These are phyloP conservation scores for Protobothrops flavoviridis DNA, from an alignment of 2,113 vertebrate genomes.

Conservation along the genomic window DNA sequence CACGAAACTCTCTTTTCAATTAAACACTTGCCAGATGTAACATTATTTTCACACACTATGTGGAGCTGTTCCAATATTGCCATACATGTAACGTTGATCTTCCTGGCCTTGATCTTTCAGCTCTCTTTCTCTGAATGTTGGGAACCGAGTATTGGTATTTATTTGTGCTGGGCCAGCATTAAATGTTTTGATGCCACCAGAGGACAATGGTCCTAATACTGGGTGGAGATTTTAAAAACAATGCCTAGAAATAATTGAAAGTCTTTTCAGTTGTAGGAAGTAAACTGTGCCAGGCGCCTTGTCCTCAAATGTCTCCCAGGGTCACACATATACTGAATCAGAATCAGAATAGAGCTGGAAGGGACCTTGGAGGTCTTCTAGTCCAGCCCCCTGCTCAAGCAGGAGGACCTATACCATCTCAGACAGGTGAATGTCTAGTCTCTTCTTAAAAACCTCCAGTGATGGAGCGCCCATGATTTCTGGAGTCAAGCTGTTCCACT, in stretches of 20 bases:
- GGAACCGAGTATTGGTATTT: neutral
- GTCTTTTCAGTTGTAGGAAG: neutral
- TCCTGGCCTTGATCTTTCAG: neutral
- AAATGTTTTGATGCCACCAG: neutral
- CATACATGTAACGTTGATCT: too few species aligned
- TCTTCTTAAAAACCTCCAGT: too few species aligned
- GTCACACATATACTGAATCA: too few species aligned
- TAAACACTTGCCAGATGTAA: neutral
- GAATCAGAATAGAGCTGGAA: too few species aligned
- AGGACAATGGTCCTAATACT: neutral
- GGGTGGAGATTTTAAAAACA: neutral
- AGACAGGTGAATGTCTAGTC: too few species aligned
- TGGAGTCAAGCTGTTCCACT: too few species aligned
- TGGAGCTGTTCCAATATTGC: neutral
- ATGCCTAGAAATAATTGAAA: neutral
- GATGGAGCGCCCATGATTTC: too few species aligned
- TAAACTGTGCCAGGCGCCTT: neutral
- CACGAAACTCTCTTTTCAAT: neutral
- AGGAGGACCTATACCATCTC: too few species aligned
- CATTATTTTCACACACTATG: neutral
- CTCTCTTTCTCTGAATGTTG: neutral
- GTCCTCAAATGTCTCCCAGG: too few species aligned
- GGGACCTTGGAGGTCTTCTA: too few species aligned
- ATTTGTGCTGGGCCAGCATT: neutral
- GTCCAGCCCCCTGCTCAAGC: too few species aligned